Evolutionary conservation across 2,888 invertebrate genomes (phyloP), one percentile per base, ranked within the genome.

Genomic region (Hypolimnas misippus): DNA sequence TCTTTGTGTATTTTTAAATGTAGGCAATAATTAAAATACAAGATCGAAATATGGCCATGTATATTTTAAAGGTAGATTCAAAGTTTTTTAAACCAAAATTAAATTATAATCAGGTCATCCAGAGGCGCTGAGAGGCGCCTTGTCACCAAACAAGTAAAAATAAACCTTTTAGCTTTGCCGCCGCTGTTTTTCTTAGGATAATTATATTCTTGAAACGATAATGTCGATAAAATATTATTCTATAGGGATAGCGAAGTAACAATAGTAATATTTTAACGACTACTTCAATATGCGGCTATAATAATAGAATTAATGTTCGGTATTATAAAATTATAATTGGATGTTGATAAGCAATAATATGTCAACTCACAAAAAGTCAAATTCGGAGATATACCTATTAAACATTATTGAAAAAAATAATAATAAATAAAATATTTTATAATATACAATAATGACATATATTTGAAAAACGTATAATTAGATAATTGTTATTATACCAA

Each of bases 101-200:
- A 82, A 84, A 84, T 82, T 84, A 86, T 80, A 87, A 88, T 88
- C 86, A 79, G 87, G 83, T 75, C 85, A 78, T 72, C 66, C 72
- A 70, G 76, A 76, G 76, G 76, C 78, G 79, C 62, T 54, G 73
- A 68, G 76, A 74, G 77, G 73, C 75, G 76, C 69, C 77, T 73
- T 83, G 82, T 82, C 83, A 81, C 81, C 81, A 81, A 81, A 81
- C 78, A 79, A 70, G 74, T 82, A 84, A 83, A 85, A 84, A 84
- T 84, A 84, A 82, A 78, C 76, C 77, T 82, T 82, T 84, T 81
- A 81, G 76, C 72, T 74, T 65, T 63, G 60, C 70, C 71, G 69
- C 65, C 61, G 62, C 67, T 50, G 21, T 49, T 46, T 62, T 51
- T 49, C 31, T 59, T 35, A 49, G 14, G 57, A 46, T 55, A 29